Conservation (phyloP, 2,888 invertebrate genomes). For the Aelia acuminata region DNA sequence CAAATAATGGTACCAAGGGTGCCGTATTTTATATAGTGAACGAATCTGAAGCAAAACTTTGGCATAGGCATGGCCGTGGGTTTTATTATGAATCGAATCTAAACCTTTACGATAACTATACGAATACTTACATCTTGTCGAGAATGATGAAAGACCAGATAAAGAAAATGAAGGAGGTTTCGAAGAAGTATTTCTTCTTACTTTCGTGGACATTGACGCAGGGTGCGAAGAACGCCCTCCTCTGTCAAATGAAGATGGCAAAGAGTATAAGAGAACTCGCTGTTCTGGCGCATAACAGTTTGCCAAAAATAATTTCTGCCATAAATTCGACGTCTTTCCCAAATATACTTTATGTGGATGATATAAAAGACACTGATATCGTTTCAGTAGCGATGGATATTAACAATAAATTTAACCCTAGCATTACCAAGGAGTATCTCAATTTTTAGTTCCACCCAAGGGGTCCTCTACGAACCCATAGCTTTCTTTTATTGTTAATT, state of each 20-base stretch:
- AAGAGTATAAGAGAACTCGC: background rate
- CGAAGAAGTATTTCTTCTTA: background rate
- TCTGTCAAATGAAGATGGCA: background rate
- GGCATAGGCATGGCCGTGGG: background rate
- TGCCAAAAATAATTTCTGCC: background rate
- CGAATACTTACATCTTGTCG: background rate
- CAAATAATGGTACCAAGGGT: background rate
- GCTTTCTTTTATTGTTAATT: too few relatives aligned
- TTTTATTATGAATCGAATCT: background rate
- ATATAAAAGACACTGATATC: background rate
- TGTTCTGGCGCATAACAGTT: background rate
- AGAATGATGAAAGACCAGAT: background rate
- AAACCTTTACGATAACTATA: background rate
- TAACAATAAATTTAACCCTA: background rate
- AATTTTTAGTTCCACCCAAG: too few relatives aligned
- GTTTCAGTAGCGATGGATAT: background rate
- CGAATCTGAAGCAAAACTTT: background rate
- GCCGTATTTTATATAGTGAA: background rate
- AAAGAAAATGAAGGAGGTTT: background rate
- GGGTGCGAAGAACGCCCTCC: background rate
- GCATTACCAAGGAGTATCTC: too few relatives aligned
- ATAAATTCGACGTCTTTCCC: background rate
- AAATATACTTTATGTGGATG: background rate
- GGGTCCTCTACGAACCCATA: too few relatives aligned
- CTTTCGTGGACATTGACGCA: background rate